Evolutionary conservation across 2,888 invertebrate species (phyloP).

Genomic region (Phasia obesa): DNA sequence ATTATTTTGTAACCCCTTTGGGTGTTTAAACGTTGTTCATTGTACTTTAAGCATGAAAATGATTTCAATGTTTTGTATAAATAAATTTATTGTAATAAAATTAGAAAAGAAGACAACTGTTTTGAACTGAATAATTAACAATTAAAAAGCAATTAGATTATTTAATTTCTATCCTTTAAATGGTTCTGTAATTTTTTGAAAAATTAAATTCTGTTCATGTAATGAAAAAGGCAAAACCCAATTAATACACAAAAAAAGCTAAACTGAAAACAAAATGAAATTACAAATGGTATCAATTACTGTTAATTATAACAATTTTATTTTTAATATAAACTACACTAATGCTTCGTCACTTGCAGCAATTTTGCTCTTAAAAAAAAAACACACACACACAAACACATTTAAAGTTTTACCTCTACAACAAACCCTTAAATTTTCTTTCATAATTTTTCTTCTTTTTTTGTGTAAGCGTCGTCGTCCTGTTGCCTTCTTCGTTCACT

Average conservation of each 20-base stretch:
- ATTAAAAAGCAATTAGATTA: too few relatives aligned
- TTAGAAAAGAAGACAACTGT: not conserved
- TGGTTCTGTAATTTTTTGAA: not conserved
- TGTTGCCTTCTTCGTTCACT: not conserved
- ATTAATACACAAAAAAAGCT: not conserved
- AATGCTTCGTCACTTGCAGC: slow-evolving; percentile 7
- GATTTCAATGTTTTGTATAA: not conserved
- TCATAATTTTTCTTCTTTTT: not conserved
- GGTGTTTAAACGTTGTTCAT: not conserved
- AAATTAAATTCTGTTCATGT: too few relatives aligned
- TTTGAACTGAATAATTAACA: too few relatives aligned
- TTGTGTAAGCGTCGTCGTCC: not conserved
- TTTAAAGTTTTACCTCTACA: slow-evolving; percentile 29
- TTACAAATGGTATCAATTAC: slow-evolving; percentile 15
- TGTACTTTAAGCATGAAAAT: slow-evolving; percentile 1
- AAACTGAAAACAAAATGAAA: slow-evolving; percentile 21
- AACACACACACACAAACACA: slow-evolving; percentile 19
- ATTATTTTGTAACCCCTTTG: slow-evolving; percentile 18
- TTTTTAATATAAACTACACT: slow-evolving; percentile 36
- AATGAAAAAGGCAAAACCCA: slow-evolving; percentile 8
- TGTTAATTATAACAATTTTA: slow-evolving; percentile 49
- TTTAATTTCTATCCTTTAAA: too few relatives aligned
- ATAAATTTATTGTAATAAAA: slow-evolving; percentile 1
- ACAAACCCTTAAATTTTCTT: not conserved
- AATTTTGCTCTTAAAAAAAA: slow-evolving; percentile 26